A percentile compares a stretch with the other conserved stretches of the same genome.
These are phyloP conservation scores for Natrix natrix DNA, from an alignment of 2,797 vertebrate species.

Conservation along the genomic window DNA sequence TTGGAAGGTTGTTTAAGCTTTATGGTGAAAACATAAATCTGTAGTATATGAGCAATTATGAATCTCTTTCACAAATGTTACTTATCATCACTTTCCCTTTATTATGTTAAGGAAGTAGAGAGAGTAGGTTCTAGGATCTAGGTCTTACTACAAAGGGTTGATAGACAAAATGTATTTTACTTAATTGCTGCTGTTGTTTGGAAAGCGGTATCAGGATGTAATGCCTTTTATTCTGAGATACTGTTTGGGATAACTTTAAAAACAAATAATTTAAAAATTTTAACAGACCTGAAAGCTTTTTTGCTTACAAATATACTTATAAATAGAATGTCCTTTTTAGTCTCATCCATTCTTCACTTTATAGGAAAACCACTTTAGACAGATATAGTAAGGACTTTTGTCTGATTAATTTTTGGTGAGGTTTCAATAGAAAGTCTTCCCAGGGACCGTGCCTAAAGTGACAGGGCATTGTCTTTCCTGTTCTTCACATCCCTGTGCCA, in stretches of 20 bases:
- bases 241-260: background rate
- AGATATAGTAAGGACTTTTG: background rate
- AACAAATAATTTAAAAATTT: background rate
- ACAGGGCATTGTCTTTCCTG: constrained; percentile 2
- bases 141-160: background rate
- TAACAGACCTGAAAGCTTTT: background rate
- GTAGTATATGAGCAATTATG: background rate
- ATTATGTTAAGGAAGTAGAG: background rate
- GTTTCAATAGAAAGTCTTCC: background rate
- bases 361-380: background rate
- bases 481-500: background rate
- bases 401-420: background rate
- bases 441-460: too few species aligned
- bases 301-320: background rate
- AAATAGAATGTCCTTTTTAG: background rate
- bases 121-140: background rate
- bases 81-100: background rate
- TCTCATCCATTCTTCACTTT: background rate
- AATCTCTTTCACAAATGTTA: background rate
- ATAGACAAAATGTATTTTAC: background rate
- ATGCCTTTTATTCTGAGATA: background rate
- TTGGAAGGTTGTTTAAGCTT: background rate
- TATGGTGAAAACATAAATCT: background rate
- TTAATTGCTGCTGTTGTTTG: background rate
- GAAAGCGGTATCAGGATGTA: background rate